Evolutionary conservation across 2,113 vertebrate genomes (phyloP).

Genomic region (Vicugna pacos): DNA sequence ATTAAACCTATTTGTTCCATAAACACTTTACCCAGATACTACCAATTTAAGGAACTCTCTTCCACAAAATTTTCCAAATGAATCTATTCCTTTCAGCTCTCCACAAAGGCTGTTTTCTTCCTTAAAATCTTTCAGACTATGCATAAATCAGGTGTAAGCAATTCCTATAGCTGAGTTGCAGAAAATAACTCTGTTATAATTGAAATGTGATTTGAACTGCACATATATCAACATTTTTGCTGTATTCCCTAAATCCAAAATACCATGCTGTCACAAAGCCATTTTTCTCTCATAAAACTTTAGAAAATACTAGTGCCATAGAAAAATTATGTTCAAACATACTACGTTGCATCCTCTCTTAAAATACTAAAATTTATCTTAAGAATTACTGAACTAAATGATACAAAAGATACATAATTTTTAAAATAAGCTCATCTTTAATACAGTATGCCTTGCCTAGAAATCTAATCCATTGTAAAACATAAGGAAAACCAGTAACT

Average conservation of each 20-base stretch:
- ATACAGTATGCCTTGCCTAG: neutral
- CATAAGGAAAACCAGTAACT: slow-evolving; percentile 42
- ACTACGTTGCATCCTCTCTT: neutral
- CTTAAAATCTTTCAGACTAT: slow-evolving; percentile 17
- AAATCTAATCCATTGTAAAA: slow-evolving; percentile 44
- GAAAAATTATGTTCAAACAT: slow-evolving; percentile 22
- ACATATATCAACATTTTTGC: neutral
- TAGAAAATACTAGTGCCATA: neutral
- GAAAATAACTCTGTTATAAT: neutral
- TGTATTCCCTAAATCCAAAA: slow-evolving; percentile 43
- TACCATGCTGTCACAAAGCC: neutral
- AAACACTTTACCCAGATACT: neutral
- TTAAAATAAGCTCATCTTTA: neutral
- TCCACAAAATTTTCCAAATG: slow-evolving; percentile 8
- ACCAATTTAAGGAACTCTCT: neutral
- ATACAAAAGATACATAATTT: neutral
- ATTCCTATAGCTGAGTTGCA: neutral
- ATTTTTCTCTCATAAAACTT: slow-evolving; percentile 49
- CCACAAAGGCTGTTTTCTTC: neutral
- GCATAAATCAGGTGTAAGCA: neutral
- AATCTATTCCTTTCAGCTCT: neutral
- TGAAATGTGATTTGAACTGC: slow-evolving; percentile 31
- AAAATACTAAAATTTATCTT: slow-evolving; percentile 38
- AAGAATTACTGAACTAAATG: slow-evolving; percentile 23
- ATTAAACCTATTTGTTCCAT: neutral